Evolutionary conservation across 2,888 invertebrate genomes (phyloP).

Genomic region (Nomada ruficornis): DNA sequence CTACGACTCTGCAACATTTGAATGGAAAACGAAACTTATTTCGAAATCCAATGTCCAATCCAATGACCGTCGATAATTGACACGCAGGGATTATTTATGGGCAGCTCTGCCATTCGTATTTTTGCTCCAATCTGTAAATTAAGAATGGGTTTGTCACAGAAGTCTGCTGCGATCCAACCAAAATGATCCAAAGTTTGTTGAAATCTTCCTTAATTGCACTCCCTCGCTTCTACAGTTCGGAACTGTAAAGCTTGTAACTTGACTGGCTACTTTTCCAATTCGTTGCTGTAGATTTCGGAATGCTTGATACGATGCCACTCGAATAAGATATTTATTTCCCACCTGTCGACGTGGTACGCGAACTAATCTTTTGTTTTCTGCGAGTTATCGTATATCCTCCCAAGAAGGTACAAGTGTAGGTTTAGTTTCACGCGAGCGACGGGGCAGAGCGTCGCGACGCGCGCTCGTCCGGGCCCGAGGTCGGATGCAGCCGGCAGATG

Average conservation of each 20-base stretch:
- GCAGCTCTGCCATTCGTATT: too few relatives aligned
- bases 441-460: neutral
- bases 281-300: conserved; percentile 55
- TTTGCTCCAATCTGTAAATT: too few relatives aligned
- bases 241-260: too few relatives aligned
- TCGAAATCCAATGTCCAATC: too few relatives aligned
- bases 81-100: too few relatives aligned
- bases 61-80: too few relatives aligned
- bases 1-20: neutral
- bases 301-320: conserved; percentile 38
- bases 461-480: conserved; percentile 13
- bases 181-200: too few relatives aligned
- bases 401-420: neutral
- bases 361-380: conserved; percentile 22
- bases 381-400: neutral
- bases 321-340: conserved; percentile 38
- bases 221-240: too few relatives aligned
- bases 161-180: too few relatives aligned
- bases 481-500: conserved; percentile 68
- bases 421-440: conserved; percentile 18
- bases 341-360: conserved; percentile 44
- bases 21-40: neutral
- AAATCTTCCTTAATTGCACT: too few relatives aligned
- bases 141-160: too few relatives aligned
- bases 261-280: neutral